Base-by-base conservation (phyloP, 2,113 vertebrate genomes). In the Mirza zaza region DNA sequence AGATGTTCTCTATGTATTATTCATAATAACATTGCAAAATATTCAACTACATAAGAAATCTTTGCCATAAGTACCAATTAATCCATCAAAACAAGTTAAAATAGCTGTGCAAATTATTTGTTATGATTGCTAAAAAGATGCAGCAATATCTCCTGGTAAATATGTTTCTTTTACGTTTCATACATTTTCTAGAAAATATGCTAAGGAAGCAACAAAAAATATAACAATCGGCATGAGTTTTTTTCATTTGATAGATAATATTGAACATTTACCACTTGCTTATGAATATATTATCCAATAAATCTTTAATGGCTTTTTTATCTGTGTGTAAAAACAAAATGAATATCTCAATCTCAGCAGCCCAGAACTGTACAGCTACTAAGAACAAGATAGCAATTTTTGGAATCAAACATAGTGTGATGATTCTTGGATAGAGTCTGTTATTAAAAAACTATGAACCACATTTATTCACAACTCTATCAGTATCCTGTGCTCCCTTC, bases 251-350 rank as follows among this genome's bases (percentile, higher is more conserved):
- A 67, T 94, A 68, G n/a, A 86, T 93, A 75, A 87, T 96, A 95
- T 57, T 0, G 1, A 93, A 96, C 90, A 6, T 91, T 34, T 97
- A 20, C 34, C 52, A 95, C 39, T 96, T 96, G 77, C 45, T 48
- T 97, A 91, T 97, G 95, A 97, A 83, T 95, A 87, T 95, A 97
- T 90, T 36, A 95, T 92, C 34, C 57, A 96, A 93, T 93, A 93
- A 45, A 90, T 95, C 75, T 67, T 87, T 87, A 67, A 92, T 94
- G 34, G 85, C 61, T 61, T 48, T 83, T 97, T 97, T 88, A 94
- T 93, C 75, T 96, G 55, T 67, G 3, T 90, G 87, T 95, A 94
- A 93, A 57, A 97, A 91, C 83, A 25, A 83, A 98, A 95, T 73
- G 32, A 76, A 39, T 65, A 77, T 0, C 75, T 29, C 6, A 85